Percentiles rank a stretch among this genome's conserved stretches.
These are phyloP conservation scores for Pseudomyrmex dendroicus DNA, from an alignment of 1,140 invertebrate species.

Conservation along the genomic window DNA sequence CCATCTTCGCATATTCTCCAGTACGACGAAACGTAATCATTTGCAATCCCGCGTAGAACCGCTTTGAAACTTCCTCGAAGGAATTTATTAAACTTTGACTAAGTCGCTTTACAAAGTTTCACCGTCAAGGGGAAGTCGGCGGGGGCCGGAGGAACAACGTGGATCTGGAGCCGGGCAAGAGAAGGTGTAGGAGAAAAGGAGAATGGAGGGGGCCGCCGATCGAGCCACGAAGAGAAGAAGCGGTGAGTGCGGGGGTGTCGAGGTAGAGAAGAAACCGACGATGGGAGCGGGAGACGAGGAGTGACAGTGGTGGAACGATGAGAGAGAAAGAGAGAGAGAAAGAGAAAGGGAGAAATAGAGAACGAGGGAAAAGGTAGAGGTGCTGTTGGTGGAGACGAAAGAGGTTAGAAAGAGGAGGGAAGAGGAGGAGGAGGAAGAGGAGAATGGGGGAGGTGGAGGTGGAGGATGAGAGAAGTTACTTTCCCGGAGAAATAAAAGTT, in stretches of 20 bases:
- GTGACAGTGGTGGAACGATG: constrained; percentile 32
- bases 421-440: constrained; percentile 16
- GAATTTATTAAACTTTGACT: constrained; percentile 84
- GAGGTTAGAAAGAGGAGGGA: constrained; percentile 8
- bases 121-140: constrained; percentile 64
- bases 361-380: neutral
- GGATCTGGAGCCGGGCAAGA: constrained; percentile 19
- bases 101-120: constrained; percentile 84
- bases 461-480: constrained; percentile 78
- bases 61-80: constrained; percentile 82
- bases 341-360: neutral
- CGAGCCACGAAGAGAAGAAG: constrained; percentile 56
- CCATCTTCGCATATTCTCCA: constrained; percentile 52
- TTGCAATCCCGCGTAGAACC: constrained; percentile 81
- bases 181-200: constrained; percentile 25
- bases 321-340: constrained; percentile 14
- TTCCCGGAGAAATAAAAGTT: constrained; percentile 84
- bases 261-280: constrained; percentile 47
- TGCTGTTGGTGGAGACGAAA: constrained; percentile 2
- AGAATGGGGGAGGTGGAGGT: neutral
- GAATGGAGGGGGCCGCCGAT: constrained; percentile 52
- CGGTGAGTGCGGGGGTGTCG: constrained; percentile 32
- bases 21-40: constrained; percentile 77
- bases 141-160: constrained; percentile 30
- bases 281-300: constrained; percentile 40